Evolutionary conservation across 1,140 invertebrate genomes (phyloP).

Genomic region (Scaptomyza pallida): DNA sequence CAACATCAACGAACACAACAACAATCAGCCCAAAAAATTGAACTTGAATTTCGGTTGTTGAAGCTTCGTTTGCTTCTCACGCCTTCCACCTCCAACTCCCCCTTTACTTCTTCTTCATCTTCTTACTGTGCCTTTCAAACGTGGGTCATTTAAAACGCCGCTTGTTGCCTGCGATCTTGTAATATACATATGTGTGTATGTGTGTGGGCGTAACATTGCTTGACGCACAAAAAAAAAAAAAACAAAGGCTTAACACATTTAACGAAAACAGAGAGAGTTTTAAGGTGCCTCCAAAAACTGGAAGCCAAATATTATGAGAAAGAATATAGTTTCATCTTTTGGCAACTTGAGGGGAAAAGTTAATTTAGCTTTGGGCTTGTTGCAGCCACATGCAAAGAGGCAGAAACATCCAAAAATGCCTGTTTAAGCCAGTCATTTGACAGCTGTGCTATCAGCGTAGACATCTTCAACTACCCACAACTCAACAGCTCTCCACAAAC

Average conservation of each 20-base stretch:
- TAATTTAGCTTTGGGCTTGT: too few species aligned
- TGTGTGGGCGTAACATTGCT: slow-evolving; percentile 25
- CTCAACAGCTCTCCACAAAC: slow-evolving; percentile 8
- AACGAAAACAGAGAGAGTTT: too few species aligned
- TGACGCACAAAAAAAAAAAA: background rate
- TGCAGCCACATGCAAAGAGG: too few species aligned
- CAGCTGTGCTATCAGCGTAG: slow-evolving; percentile 42
- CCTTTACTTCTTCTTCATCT: slow-evolving; percentile 16
- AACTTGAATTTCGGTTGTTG: slow-evolving; percentile 58
- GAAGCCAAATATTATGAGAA: too few species aligned
- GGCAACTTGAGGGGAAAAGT: background rate
- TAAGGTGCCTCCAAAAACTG: background rate
- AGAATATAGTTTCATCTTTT: too few species aligned
- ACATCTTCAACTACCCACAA: slow-evolving; percentile 49
- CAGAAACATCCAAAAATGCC: background rate
- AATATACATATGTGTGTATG: background rate
- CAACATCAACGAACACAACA: slow-evolving; percentile 2
- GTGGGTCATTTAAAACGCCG: slow-evolving; percentile 9
- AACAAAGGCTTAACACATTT: background rate
- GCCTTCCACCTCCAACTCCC: too few species aligned
- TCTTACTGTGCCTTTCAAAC: slow-evolving; percentile 4
- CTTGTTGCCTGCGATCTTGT: slow-evolving; percentile 9
- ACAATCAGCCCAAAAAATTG: slow-evolving; percentile 10
- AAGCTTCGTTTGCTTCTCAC: slow-evolving; percentile 57
- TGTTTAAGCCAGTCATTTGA: slow-evolving; percentile 34